Percentiles rank a stretch among this genome's conserved stretches.
phyloP scores from a whole-genome alignment of 2,113 vertebrate species.

The Myotis brandtii region DNA sequence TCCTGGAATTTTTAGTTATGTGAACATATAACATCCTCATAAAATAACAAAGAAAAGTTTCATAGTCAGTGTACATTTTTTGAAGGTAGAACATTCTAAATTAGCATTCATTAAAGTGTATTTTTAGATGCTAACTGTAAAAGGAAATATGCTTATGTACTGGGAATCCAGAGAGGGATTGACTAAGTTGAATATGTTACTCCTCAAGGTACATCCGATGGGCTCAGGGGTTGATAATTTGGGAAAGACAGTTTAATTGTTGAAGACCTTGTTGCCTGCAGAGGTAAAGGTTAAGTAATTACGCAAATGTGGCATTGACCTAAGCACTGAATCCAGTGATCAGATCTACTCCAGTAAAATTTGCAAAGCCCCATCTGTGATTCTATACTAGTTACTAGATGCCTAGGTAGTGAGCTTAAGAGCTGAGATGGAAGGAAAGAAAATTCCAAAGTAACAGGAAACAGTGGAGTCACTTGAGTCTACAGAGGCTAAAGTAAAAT shows the following conservation, averaged over 20 bases:
- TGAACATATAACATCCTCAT: background rate
- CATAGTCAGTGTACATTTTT: background rate
- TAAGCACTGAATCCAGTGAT: background rate
- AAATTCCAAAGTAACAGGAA: background rate
- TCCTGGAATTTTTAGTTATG: background rate
- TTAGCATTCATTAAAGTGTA: background rate
- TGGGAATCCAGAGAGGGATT: background rate
- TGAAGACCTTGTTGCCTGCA: background rate
- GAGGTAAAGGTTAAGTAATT: constrained; percentile 51
- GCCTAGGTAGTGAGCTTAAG: background rate
- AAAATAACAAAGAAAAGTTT: background rate
- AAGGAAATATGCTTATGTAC: background rate
- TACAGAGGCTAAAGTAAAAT: background rate
- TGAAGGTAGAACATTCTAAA: constrained; percentile 8
- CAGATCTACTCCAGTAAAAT: constrained; percentile 32
- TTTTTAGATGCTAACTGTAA: constrained; percentile 23
- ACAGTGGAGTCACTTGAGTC: background rate
- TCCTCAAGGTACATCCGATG: background rate
- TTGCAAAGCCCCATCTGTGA: background rate
- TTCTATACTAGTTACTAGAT: background rate
- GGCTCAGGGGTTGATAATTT: background rate
- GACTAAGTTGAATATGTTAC: constrained; percentile 35
- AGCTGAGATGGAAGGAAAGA: background rate
- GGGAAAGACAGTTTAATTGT: constrained; percentile 51
- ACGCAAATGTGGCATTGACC: background rate